Evolutionary conservation across 92 coral and sea anemone genomes (phyloP), one percentile per base, ranked within the genome.

Genomic region (Phenganax stokvisi): DNA sequence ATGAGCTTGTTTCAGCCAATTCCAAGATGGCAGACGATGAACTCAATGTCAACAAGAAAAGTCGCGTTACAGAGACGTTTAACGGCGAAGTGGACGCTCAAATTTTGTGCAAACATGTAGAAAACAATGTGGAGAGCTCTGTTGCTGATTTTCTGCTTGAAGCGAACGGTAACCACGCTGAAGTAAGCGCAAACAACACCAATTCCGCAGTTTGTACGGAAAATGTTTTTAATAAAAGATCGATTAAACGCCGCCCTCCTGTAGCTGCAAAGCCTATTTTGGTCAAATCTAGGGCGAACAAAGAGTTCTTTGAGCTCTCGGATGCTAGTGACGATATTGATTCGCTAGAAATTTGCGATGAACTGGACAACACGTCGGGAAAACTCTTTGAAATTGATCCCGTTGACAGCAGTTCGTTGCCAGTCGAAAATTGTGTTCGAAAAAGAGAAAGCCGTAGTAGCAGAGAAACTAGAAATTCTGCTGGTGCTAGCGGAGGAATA

Each of bases 401-500:
- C 47, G 47, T 37, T 1, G 47, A 37, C 5, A 37, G 47, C 47
- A 37, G 47, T 37, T 37, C 47, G 47, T 37, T 37, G 47, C 47
- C 47, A 37, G 47, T 6, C 61, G 71, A 27, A 10, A 65, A 28
- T 75, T 58, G 29, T 52, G 61, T 79, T 9, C 67, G 58, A 44
- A 63, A 51, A n/a, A 63, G 74, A 20, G 74, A 79, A 17, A 7
- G 29, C 25, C 44, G 61, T 25, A 79, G 47, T 10, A 62, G 73
- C 1, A 79, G 83, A 13, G 61, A 54, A 8, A 30, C 57, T 10
- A 67, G 83, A 16, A 79, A 54, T 20, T 79, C 83, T 3, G 83
- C 83, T 17, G 83, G 83, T 8, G 83, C 83, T 0, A 79, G 83
- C 54, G 83, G 83, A 13, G 83, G 83, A 12, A 55, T 79, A 7